phyloP scores from a whole-genome alignment of 1,140 invertebrate species.

The Drosophila santomea region DNA sequence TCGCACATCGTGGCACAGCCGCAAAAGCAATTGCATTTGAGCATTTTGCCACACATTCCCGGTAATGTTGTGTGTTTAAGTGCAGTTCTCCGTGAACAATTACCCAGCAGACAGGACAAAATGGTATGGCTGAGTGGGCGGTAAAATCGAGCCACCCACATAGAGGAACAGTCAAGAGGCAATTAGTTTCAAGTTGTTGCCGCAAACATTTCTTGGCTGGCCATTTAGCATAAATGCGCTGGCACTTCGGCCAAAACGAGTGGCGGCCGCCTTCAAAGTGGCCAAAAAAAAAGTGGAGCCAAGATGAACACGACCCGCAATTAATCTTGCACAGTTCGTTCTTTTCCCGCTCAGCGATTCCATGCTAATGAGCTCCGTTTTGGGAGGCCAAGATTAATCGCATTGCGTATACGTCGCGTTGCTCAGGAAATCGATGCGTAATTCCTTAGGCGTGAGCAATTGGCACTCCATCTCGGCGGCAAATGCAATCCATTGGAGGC shows the following conservation, averaged over 20 bases:
- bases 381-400: constrained; percentile 59
- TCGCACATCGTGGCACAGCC: constrained; percentile 39
- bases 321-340: constrained; percentile 47
- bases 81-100: constrained; percentile 50
- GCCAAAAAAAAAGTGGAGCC: constrained; percentile 7
- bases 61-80: constrained; percentile 54
- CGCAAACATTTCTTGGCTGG: constrained; percentile 46
- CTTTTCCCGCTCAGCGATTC: background rate
- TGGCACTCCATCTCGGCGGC: constrained; percentile 59
- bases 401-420: constrained; percentile 60
- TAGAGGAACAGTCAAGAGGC: constrained; percentile 42
- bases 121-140: background rate
- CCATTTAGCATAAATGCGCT: constrained; percentile 68
- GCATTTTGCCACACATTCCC: constrained; percentile 52
- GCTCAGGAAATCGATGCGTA: constrained; percentile 43
- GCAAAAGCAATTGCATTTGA: constrained; percentile 65
- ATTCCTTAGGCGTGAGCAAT: constrained; percentile 57
- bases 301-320: constrained; percentile 40
- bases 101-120: constrained; percentile 21
- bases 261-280: constrained; percentile 25
- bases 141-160: constrained; percentile 6
- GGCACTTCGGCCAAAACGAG: constrained; percentile 43
- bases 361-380: constrained; percentile 33
- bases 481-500: constrained; percentile 45
- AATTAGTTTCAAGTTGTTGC: constrained; percentile 68